Percentiles rank a stretch among this genome's conserved stretches.
phyloP scores from a whole-genome alignment of 92 coral and sea anemone species.

The Palythoa grandiflora region DNA sequence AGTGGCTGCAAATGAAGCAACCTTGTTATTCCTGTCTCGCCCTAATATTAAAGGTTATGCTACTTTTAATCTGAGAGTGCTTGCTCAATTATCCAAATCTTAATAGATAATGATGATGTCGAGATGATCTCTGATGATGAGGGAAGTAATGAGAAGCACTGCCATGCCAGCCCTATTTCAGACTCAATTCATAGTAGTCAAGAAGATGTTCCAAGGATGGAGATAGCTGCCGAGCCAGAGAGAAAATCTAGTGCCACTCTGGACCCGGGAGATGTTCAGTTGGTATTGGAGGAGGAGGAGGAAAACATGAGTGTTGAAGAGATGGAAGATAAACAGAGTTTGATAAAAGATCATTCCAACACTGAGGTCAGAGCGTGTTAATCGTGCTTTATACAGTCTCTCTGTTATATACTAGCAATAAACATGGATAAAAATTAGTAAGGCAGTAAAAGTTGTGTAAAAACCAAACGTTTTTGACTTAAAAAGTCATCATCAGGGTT shows the following conservation, averaged over 20 bases:
- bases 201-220: neutral
- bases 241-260: constrained; percentile 61
- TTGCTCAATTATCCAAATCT: neutral
- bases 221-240: neutral
- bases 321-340: constrained; percentile 32
- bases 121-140: constrained; percentile 78
- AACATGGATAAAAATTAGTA: no score
- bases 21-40: no score
- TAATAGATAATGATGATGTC: constrained; percentile 58
- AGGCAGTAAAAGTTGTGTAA: no score
- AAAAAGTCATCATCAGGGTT: no score
- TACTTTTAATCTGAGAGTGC: neutral
- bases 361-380: neutral
- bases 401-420: no score
- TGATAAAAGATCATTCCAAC: constrained; percentile 5
- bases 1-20: no score
- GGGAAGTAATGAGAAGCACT: constrained; percentile 44
- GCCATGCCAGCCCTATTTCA: constrained; percentile 2
- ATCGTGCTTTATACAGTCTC: no score
- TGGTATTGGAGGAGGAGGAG: constrained; percentile 68
- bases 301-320: constrained; percentile 52
- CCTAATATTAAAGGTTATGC: no score
- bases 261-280: constrained; percentile 55
- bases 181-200: neutral
- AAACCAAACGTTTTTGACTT: no score